Evolutionary conservation across 2,888 invertebrate genomes (phyloP).

Genomic region (Noctua comes): DNA sequence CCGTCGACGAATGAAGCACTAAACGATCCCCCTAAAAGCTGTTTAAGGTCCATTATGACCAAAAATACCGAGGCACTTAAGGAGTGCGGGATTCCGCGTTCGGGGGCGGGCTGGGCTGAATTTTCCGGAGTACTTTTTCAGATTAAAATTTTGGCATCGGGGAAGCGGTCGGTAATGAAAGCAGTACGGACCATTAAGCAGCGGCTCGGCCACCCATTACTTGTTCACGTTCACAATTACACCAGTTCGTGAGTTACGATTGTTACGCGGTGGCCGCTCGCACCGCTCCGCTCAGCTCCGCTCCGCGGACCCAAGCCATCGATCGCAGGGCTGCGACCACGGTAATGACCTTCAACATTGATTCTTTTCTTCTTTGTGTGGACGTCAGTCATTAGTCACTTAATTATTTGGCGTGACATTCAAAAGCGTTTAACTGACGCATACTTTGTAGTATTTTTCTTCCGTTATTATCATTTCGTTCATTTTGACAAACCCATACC

Average conservation of each 20-base stretch:
- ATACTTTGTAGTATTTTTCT: background rate
- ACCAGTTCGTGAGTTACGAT: constrained; percentile 80
- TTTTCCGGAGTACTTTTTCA: constrained; percentile 76
- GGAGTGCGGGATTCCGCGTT: constrained; percentile 66
- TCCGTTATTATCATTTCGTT: background rate
- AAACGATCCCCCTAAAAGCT: constrained; percentile 81
- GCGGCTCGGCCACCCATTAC: constrained; percentile 78
- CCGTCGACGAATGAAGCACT: constrained; percentile 77
- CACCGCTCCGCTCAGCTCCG: constrained; percentile 46
- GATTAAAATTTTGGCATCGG: constrained; percentile 84
- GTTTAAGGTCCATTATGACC: constrained; percentile 82
- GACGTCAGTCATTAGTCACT: constrained; percentile 7
- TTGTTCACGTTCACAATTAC: constrained; percentile 84
- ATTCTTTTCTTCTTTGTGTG: constrained; percentile 13
- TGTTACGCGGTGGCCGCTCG: constrained; percentile 69
- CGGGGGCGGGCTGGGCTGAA: constrained; percentile 60
- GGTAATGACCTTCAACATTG: constrained; percentile 63
- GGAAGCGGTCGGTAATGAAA: constrained; percentile 83
- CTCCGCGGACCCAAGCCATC: constrained; percentile 48
- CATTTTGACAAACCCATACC: background rate
- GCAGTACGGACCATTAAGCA: constrained; percentile 82
- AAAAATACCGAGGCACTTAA: constrained; percentile 80
- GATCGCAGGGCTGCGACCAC: constrained; percentile 58
- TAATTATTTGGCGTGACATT: constrained; percentile 23
- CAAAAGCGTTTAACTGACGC: constrained; percentile 2